A percentile compares a stretch with the other conserved stretches of the same genome.
Evolutionary conservation across 2,888 invertebrate genomes (phyloP).

Genomic region (Eledone cirrhosa): DNA sequence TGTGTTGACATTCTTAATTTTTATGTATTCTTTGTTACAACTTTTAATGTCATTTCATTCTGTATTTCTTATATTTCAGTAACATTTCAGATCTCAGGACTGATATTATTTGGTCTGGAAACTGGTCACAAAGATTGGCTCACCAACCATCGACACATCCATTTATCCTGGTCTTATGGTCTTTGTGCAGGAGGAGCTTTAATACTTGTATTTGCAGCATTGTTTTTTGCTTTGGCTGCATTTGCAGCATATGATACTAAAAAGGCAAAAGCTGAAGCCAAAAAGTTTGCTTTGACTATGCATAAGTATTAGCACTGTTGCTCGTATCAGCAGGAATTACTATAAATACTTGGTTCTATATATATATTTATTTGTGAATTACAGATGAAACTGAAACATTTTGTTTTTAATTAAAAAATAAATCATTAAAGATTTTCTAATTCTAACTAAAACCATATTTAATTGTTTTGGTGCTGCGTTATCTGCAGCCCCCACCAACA

Average conservation of each 20-base stretch:
- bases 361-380: too few species aligned
- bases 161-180: slow-evolving; percentile 23
- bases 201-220: slow-evolving; percentile 12
- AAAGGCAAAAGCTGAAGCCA: slow-evolving; percentile 16
- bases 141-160: neutral
- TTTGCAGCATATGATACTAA: neutral
- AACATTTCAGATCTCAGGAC: neutral
- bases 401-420: too few species aligned
- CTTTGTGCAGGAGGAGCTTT: neutral
- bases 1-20: too few species aligned
- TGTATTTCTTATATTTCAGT: neutral
- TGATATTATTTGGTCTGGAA: slow-evolving; percentile 19
- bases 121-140: slow-evolving; percentile 24
- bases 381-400: too few species aligned
- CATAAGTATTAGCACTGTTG: neutral
- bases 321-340: too few species aligned
- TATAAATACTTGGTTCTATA: too few species aligned
- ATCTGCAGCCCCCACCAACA: too few species aligned
- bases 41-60: too few species aligned
- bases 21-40: too few species aligned
- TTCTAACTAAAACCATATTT: too few species aligned
- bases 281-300: neutral
- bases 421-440: too few species aligned
- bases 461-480: too few species aligned
- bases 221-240: slow-evolving; percentile 17